phyloP scores from a whole-genome alignment of 2,113 vertebrate genomes.

The Anolis sagrei region DNA sequence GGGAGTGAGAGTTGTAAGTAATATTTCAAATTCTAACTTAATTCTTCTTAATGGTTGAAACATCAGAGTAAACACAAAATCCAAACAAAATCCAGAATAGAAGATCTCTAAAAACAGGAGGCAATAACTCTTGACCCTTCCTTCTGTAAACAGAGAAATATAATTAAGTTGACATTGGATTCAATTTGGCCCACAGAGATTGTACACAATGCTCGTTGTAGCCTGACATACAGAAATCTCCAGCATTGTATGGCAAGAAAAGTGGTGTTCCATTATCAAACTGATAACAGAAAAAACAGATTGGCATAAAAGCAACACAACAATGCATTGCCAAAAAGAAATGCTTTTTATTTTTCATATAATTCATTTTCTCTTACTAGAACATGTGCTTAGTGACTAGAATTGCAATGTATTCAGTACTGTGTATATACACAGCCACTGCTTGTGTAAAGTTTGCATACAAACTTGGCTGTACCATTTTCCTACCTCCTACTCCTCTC shows the following conservation, averaged over 20 bases:
- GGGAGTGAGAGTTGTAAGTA: no score
- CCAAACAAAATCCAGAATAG: constrained; percentile 49
- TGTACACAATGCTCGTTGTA: constrained; percentile 62
- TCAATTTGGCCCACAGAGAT: constrained; percentile 60
- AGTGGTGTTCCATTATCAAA: constrained; percentile 59
- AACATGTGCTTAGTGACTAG: background rate
- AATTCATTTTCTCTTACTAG: background rate
- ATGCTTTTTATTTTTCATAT: constrained; percentile 23
- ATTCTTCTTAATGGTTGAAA: constrained; percentile 61
- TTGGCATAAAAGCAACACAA: constrained; percentile 6
- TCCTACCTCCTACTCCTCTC: no score
- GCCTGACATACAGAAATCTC: constrained; percentile 39
- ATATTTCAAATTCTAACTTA: no score
- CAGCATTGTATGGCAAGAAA: constrained; percentile 38
- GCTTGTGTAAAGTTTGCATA: background rate
- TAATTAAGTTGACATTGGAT: constrained; percentile 58
- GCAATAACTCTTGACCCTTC: constrained; percentile 59
- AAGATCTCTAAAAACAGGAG: constrained; percentile 65
- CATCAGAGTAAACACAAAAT: constrained; percentile 49
- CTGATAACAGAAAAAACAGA: constrained; percentile 44
- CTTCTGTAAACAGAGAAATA: constrained; percentile 59
- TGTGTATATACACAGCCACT: background rate
- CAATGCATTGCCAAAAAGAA: constrained; percentile 12
- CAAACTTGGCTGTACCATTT: no score
- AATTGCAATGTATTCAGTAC: background rate